Evolutionary conservation across 2,888 invertebrate genomes (phyloP).

Genomic region (Phanerotoma sp.): DNA sequence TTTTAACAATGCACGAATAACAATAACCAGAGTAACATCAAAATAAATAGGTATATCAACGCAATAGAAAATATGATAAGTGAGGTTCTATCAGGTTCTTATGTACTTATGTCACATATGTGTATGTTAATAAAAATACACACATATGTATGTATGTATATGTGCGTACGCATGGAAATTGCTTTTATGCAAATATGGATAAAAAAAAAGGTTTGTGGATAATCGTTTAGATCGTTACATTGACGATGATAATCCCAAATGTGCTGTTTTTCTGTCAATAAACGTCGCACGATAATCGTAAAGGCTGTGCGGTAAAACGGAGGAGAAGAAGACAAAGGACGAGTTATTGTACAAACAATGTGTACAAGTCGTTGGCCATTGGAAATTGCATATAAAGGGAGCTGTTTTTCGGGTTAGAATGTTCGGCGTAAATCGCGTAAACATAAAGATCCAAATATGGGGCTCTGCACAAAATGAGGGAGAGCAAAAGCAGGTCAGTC

Average conservation of each 20-base stretch:
- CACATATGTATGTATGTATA: conserved; percentile 3
- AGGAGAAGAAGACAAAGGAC: conserved; percentile 23
- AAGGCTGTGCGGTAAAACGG: background rate
- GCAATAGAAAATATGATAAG: no score
- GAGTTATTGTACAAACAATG: conserved; percentile 31
- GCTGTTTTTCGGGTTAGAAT: conserved; percentile 10
- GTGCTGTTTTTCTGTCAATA: conserved; percentile 2
- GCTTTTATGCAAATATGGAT: background rate
- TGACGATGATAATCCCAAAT: no score
- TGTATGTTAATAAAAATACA: no score
- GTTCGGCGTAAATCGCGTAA: conserved; percentile 40
- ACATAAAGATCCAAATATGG: conserved; percentile 34
- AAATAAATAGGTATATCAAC: no score
- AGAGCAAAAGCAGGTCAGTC: conserved; percentile 46
- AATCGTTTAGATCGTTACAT: no score
- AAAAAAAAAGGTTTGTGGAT: conserved; percentile 1
- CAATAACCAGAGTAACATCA: no score
- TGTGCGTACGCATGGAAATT: background rate
- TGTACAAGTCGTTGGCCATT: conserved; percentile 27
- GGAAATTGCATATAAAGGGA: conserved; percentile 20
- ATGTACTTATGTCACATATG: no score
- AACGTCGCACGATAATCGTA: conserved; percentile 3
- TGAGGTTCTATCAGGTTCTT: no score
- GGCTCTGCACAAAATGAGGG: conserved; percentile 13
- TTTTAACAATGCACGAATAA: no score